Percentiles rank a stretch among this genome's conserved stretches.
phyloP scores from a whole-genome alignment of 1,140 invertebrate species.

The Oryzaephilus surinamensis region DNA sequence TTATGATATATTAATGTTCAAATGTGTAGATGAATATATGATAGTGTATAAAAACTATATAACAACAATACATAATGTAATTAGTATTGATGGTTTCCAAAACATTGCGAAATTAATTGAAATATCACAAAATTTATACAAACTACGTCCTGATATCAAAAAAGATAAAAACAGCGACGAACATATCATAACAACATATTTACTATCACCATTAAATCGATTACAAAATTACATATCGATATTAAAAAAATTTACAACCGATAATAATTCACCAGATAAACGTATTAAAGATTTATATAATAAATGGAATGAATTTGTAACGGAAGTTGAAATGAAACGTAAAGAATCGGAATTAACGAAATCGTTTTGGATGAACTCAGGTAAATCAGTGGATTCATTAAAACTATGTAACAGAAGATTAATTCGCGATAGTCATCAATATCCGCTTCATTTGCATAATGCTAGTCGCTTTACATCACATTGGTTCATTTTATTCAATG shows the following conservation, averaged over 20 bases:
- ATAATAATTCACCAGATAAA: conserved; percentile 3
- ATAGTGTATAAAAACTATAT: conserved; percentile 64
- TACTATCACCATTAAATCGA: conserved; percentile 45
- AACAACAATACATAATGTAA: conserved; percentile 60
- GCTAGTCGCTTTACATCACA: conserved; percentile 58
- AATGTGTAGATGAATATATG: conserved; percentile 60
- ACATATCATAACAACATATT: conserved; percentile 44
- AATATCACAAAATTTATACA: conserved; percentile 45
- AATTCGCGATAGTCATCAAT: conserved; percentile 62
- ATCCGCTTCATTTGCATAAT: conserved; percentile 56
- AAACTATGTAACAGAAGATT: conserved; percentile 58
- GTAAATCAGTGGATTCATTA: conserved; percentile 54
- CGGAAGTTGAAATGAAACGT: conserved; percentile 48
- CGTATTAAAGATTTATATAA: conserved; percentile 36
- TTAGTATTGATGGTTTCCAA: conserved; percentile 59
- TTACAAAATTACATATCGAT: conserved; percentile 10
- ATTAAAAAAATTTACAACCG: conserved; percentile 10
- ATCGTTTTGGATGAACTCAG: conserved; percentile 63
- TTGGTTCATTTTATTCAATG: conserved; percentile 66
- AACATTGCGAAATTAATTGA: conserved; percentile 53
- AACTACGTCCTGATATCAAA: conserved; percentile 36
- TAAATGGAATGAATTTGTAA: conserved; percentile 51
- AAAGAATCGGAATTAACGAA: conserved; percentile 60
- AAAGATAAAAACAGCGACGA: conserved; percentile 41
- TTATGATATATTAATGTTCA: conserved; percentile 55